These are phyloP conservation scores for Chrysina gloriosa DNA, from an alignment of 2,888 invertebrate genomes.

Conservation along the genomic window DNA sequence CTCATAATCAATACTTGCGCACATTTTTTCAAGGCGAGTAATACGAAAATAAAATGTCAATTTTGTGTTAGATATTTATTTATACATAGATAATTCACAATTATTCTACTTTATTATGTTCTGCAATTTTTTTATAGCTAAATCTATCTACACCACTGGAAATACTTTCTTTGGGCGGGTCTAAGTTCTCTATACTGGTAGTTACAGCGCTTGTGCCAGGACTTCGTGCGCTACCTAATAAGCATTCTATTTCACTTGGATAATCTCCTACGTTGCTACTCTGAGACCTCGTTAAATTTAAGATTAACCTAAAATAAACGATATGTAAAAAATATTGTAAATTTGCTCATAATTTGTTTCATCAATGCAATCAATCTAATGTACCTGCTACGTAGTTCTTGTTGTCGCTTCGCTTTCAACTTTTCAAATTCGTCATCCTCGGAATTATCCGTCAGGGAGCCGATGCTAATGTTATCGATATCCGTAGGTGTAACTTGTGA, in stretches of 20 bases:
- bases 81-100: too few species aligned
- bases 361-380: not conserved
- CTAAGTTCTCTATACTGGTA: not conserved
- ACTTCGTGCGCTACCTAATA: slow-evolving; percentile 37
- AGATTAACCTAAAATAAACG: slow-evolving; percentile 47
- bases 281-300: slow-evolving; percentile 51
- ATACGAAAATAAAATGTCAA: too few species aligned
- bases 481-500: slow-evolving; percentile 26
- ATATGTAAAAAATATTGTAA: not conserved
- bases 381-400: slow-evolving; percentile 69
- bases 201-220: not conserved
- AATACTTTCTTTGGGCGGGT: not conserved
- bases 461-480: slow-evolving; percentile 62
- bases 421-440: slow-evolving; percentile 78
- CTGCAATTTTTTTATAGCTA: slow-evolving; percentile 12
- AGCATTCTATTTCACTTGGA: slow-evolving; percentile 46
- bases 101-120: too few species aligned
- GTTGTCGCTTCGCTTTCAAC: slow-evolving; percentile 75
- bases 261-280: slow-evolving; percentile 49
- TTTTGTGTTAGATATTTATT: too few species aligned
- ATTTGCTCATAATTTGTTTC: not conserved
- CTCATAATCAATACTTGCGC: too few species aligned
- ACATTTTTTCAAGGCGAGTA: too few species aligned
- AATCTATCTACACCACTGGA: slow-evolving; percentile 5
- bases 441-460: slow-evolving; percentile 60